Conservation (phyloP, 2,888 invertebrate genomes). For the Lacanobia oleracea region DNA sequence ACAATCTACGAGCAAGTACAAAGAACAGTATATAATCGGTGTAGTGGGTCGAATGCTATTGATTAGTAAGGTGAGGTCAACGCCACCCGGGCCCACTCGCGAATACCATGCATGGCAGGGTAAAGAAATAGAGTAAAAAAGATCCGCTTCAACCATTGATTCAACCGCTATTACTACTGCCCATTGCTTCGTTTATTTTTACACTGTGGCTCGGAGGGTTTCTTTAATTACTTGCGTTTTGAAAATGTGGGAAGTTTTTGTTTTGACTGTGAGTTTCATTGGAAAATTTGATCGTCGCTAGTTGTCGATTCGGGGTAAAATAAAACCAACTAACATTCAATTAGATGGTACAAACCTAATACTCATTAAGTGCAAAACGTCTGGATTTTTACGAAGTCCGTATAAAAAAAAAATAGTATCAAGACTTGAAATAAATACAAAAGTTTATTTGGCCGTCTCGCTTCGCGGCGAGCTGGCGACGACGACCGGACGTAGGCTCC, state of each 20-base stretch:
- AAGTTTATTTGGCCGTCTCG: conserved; percentile 20
- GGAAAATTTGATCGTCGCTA: too few species aligned
- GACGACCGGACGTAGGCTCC: not conserved
- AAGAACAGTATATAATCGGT: conserved; percentile 48
- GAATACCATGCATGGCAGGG: conserved; percentile 76
- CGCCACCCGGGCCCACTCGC: conserved; percentile 70
- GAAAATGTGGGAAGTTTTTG: not conserved
- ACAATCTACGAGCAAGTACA: conserved; percentile 10
- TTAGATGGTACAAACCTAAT: too few species aligned
- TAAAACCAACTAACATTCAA: too few species aligned
- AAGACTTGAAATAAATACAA: conserved; percentile 18
- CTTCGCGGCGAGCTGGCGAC: not conserved
- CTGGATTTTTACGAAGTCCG: not conserved
- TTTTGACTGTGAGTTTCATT: not conserved
- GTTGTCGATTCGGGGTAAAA: too few species aligned
- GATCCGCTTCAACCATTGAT: conserved; percentile 41
- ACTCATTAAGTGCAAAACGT: not conserved
- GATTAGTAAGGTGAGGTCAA: conserved; percentile 78
- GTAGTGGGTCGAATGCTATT: conserved; percentile 76
- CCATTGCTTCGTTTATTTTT: conserved; percentile 61
- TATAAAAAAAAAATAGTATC: not conserved
- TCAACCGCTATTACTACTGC: conserved; percentile 45
- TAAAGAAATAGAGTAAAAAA: conserved; percentile 74
- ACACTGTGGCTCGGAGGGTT: conserved; percentile 27
- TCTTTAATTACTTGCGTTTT: conserved; percentile 20